These are phyloP conservation scores for Acridotheres tristis DNA, from an alignment of 2,797 vertebrate genomes.

Conservation along the genomic window DNA sequence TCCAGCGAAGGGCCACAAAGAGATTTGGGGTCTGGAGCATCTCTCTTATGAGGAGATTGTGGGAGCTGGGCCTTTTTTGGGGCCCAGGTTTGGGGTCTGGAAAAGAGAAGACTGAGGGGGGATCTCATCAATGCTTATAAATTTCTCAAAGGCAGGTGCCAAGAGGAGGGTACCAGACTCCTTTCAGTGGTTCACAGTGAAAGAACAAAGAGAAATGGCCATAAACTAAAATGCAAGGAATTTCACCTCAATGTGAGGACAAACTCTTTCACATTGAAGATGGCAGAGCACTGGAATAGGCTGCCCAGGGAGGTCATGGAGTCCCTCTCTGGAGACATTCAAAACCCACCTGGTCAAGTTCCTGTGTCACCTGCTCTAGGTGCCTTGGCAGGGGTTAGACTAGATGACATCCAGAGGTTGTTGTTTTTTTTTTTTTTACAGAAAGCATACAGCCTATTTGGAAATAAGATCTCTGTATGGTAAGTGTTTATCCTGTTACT, in stretches of 20 bases:
- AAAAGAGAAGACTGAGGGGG: not conserved
- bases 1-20: accelerated
- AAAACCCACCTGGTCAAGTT: not conserved
- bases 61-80: not conserved
- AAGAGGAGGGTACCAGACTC: not conserved
- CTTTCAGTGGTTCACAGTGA: not conserved
- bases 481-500: not conserved
- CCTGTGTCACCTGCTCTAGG: not conserved
- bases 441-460: not conserved
- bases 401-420: not conserved
- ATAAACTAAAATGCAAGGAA: not conserved
- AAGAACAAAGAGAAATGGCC: not conserved
- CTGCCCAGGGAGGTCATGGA: not conserved
- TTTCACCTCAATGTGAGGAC: not conserved
- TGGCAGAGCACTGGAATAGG: not conserved
- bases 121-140: not conserved
- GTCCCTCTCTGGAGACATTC: not conserved
- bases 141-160: too few relatives aligned
- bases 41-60: not conserved
- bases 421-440: not conserved
- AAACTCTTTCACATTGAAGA: not conserved
- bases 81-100: too few relatives aligned
- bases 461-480: not conserved
- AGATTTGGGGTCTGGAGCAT: not conserved
- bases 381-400: not conserved